phyloP scores from a whole-genome alignment of 2,888 invertebrate genomes.

The Antheraea yamamai region DNA sequence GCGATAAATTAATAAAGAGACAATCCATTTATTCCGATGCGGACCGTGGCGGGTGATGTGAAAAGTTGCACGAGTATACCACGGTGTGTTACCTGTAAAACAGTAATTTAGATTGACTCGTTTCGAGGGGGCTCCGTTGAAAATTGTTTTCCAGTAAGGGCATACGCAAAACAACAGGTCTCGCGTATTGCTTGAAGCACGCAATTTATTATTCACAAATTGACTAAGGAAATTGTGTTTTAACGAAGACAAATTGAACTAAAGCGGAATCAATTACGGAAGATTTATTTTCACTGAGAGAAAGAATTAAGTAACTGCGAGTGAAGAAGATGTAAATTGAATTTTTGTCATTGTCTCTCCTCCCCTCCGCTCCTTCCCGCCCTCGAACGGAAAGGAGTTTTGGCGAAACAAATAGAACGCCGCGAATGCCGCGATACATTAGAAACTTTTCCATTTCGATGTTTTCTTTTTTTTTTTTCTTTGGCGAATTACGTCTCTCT shows the following conservation, averaged over 20 bases:
- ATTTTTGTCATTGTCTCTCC: slow-evolving; percentile 64
- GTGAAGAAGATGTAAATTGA: slow-evolving; percentile 75
- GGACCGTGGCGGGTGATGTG: slow-evolving; percentile 17
- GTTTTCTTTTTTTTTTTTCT: slow-evolving; percentile 43
- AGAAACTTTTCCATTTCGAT: slow-evolving; percentile 49
- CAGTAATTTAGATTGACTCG: slow-evolving; percentile 73
- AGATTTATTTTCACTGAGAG: slow-evolving; percentile 76
- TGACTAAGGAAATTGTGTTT: slow-evolving; percentile 79
- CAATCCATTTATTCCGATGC: slow-evolving; percentile 16
- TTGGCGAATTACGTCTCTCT: slow-evolving; percentile 30
- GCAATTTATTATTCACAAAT: slow-evolving; percentile 80
- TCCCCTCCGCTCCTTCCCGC: not conserved
- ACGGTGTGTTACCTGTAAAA: slow-evolving; percentile 26
- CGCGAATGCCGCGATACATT: slow-evolving; percentile 50
- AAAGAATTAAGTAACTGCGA: slow-evolving; percentile 76
- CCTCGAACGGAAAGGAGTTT: slow-evolving; percentile 42
- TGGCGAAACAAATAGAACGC: slow-evolving; percentile 44
- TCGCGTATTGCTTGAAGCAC: slow-evolving; percentile 64
- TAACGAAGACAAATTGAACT: slow-evolving; percentile 81
- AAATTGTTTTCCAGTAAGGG: slow-evolving; percentile 57
- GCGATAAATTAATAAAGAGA: slow-evolving; percentile 22
- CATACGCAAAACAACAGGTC: slow-evolving; percentile 59
- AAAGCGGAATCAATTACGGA: slow-evolving; percentile 79
- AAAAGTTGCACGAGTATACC: slow-evolving; percentile 22
- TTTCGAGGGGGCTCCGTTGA: slow-evolving; percentile 46